These are phyloP conservation scores for Isichthys henryi DNA, from an alignment of 2,113 vertebrate genomes.

Conservation along the genomic window DNA sequence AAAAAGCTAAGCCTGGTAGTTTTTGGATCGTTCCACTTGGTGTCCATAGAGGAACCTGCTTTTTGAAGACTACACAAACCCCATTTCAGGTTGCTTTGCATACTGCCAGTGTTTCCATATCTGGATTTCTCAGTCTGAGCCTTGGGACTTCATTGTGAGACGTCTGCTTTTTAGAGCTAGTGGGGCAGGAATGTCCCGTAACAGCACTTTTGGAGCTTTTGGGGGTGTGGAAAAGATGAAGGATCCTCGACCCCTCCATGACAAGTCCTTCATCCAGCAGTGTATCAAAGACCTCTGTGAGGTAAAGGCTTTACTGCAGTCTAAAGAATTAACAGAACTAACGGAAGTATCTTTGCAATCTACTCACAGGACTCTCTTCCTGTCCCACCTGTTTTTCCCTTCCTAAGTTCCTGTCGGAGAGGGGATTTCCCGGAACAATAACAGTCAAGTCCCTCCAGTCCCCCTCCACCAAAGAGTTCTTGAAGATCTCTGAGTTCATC, in stretches of 20 bases:
- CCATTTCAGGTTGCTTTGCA: neutral
- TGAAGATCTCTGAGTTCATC: conserved; percentile 89
- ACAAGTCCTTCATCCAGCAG: conserved; percentile 86
- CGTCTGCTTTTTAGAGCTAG: conserved; percentile 54
- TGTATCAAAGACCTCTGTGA: conserved; percentile 87
- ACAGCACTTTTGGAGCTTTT: conserved; percentile 73
- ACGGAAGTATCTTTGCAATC: neutral
- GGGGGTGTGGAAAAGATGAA: conserved; percentile 87
- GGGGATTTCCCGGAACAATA: conserved; percentile 68
- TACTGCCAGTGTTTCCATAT: neutral
- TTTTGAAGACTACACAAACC: neutral
- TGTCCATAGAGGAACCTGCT: neutral
- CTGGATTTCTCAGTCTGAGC: neutral
- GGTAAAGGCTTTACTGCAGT: conserved; percentile 49
- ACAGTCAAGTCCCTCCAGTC: conserved; percentile 82
- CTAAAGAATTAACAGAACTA: neutral
- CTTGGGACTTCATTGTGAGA: neutral
- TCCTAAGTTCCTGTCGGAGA: conserved; percentile 75
- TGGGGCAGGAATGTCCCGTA: conserved; percentile 64
- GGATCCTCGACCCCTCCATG: conserved; percentile 84
- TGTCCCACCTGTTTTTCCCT: neutral
- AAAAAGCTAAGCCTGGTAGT: neutral
- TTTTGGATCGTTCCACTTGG: neutral
- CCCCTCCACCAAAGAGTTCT: conserved; percentile 88
- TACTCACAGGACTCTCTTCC: neutral